Evolutionary conservation across 2,797 vertebrate species (phyloP).

Genomic region (Spinus olivaceus): DNA sequence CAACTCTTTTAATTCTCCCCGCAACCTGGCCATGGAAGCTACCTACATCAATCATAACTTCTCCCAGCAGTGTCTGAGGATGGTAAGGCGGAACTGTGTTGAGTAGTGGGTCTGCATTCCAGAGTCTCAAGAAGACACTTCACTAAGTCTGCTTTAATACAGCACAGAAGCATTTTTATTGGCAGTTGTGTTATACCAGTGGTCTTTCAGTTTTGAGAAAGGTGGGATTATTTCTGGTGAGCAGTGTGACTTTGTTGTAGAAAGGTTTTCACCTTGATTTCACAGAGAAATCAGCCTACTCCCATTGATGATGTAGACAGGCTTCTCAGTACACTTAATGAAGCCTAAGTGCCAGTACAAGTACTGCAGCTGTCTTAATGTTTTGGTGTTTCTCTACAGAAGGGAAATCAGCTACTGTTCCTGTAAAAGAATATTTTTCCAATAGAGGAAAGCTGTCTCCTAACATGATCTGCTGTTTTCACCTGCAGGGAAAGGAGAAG

Average conservation of each 20-base stretch:
- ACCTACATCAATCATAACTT: conserved; percentile 99
- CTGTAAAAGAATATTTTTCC: neutral
- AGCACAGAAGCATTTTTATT: neutral
- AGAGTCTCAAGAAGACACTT: neutral
- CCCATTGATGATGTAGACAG: neutral
- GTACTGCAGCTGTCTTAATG: neutral
- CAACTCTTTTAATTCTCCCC: conserved; percentile 95
- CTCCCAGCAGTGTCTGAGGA: conserved; percentile 96
- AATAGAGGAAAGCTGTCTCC: neutral
- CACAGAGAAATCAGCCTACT: neutral
- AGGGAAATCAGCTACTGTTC: neutral
- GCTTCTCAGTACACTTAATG: neutral
- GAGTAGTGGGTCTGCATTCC: neutral
- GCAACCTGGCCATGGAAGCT: conserved; percentile 98
- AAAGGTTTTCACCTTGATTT: neutral
- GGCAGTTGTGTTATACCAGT: neutral
- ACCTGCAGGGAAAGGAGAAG: conserved; percentile 86
- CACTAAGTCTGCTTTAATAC: neutral
- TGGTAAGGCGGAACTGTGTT: conserved; percentile 73
- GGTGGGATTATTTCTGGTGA: neutral
- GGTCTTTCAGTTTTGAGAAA: neutral
- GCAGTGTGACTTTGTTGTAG: neutral
- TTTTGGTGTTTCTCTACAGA: neutral
- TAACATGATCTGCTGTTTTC: neutral
- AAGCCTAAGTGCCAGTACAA: neutral